phyloP scores from a whole-genome alignment of 2,888 invertebrate species.

The Ennomos fuscantarius region DNA sequence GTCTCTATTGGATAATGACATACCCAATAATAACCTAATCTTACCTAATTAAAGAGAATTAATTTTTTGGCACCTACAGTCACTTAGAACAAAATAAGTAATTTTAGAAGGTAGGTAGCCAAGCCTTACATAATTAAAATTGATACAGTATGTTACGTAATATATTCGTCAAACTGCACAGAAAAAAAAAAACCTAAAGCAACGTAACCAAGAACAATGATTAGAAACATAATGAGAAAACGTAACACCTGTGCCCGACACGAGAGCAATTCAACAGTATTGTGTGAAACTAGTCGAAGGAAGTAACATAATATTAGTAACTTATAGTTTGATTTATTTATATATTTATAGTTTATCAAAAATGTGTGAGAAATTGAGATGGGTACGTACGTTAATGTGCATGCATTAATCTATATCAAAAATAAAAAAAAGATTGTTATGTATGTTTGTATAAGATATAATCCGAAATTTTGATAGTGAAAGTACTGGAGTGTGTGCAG shows the following conservation, averaged over 20 bases:
- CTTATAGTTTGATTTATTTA: no score
- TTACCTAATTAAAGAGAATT: no score
- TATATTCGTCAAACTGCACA: conserved; percentile 2
- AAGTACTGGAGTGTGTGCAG: no score
- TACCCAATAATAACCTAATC: no score
- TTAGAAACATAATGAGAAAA: conserved; percentile 6
- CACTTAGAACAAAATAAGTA: no score
- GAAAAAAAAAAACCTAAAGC: conserved; percentile 9
- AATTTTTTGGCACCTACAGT: no score
- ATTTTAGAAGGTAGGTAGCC: no score
- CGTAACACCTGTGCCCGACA: conserved; percentile 29
- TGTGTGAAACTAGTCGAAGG: conserved; percentile 13
- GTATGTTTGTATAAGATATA: neutral
- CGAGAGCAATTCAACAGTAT: conserved; percentile 20
- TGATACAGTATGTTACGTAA: neutral
- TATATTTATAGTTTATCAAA: conserved; percentile 15
- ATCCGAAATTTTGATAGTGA: neutral
- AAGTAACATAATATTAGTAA: no score
- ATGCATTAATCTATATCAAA: neutral
- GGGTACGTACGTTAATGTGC: neutral
- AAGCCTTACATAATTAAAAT: neutral
- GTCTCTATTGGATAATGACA: no score
- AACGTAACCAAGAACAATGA: conserved; percentile 36
- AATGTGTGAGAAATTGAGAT: conserved; percentile 35
- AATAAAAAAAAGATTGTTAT: no score